Evolutionary conservation across 2,888 invertebrate genomes (phyloP), one percentile per base, ranked within the genome.

Genomic region (Conus canariensis): DNA sequence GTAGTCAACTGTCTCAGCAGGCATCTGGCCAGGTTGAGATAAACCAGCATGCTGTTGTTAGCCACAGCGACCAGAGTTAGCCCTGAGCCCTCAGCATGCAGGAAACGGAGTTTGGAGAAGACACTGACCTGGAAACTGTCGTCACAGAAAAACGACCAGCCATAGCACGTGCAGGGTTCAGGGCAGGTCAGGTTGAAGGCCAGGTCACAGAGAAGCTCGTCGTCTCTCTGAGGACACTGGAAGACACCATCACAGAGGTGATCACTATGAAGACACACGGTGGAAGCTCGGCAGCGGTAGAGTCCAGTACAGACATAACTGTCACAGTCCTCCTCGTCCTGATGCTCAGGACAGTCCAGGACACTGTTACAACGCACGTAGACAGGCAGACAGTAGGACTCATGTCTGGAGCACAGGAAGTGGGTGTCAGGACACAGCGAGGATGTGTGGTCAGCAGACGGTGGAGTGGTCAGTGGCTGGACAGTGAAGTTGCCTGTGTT

Each of bases 291-390:
- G 14, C 85, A 85, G 59, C 85, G 58, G 85, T 85, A 85, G 59
- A 85, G 45, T 5, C 85, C 85, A 14, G 60, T n/a, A 60, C 85
- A 85, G 25, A 45, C 25, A 9, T 59, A 85, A 12, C 8, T 59
- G 60, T 58, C 85, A 60, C 85, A 85, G n/a, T 60, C 59, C n/a
- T 5, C 10, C 25, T 85, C 85, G 25, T 85, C 85, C 25, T 8
- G 14, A 8, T 60, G 22, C 5, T 9, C 16, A 9, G 85, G 85
- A 45, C 88, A 88, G 60, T 88, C 88, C 10, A 30, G n/a, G 80
- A 59, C 58, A 6, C 88, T 80, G 80, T 88, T 88, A 59, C 88
- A 88, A n/a, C 70, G 88, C 82, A 88, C 74, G 82, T 80, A 80
- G 25, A 88, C 30, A 58, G 88, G 88, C 4, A 88, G 56, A n/a